Conservation (phyloP, 2,888 invertebrate species). For the Salpingus planirostris region DNA sequence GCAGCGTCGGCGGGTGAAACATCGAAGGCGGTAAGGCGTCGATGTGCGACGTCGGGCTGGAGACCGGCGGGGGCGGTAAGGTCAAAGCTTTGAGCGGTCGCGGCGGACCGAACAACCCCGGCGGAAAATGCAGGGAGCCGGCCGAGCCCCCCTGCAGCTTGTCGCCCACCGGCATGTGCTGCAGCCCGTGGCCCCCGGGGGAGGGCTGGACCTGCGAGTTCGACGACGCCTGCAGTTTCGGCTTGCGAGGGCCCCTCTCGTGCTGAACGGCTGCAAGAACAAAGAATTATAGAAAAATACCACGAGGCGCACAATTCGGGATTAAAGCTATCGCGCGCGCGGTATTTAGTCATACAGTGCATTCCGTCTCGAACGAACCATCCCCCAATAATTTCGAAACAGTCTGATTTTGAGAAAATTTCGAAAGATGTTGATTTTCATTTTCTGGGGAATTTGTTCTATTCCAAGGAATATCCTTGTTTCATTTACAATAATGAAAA, state of each 20-base stretch:
- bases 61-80: constrained; percentile 41
- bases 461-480: too few species aligned
- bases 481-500: too few species aligned
- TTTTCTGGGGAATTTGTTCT: too few species aligned
- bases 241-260: constrained; percentile 91
- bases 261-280: constrained; percentile 82
- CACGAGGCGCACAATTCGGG: too few species aligned
- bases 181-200: constrained; percentile 34
- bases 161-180: constrained; percentile 41
- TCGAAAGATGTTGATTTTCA: too few species aligned
- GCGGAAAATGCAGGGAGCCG: constrained; percentile 31
- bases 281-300: too few species aligned
- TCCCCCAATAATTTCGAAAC: too few species aligned
- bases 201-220: constrained; percentile 23
- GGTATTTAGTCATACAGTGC: too few species aligned
- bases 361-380: too few species aligned
- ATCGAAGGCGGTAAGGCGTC: constrained; percentile 39
- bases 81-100: constrained; percentile 39
- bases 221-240: constrained; percentile 57
- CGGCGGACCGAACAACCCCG: constrained; percentile 32
- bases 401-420: too few species aligned
- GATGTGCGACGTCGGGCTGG: constrained; percentile 26
- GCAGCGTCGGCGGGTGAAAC: constrained; percentile 45
- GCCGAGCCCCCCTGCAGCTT: constrained; percentile 19
- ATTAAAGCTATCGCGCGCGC: too few species aligned